These are phyloP conservation scores for Connochaetes taurinus DNA, from an alignment of 2,113 vertebrate genomes.

Conservation along the genomic window DNA sequence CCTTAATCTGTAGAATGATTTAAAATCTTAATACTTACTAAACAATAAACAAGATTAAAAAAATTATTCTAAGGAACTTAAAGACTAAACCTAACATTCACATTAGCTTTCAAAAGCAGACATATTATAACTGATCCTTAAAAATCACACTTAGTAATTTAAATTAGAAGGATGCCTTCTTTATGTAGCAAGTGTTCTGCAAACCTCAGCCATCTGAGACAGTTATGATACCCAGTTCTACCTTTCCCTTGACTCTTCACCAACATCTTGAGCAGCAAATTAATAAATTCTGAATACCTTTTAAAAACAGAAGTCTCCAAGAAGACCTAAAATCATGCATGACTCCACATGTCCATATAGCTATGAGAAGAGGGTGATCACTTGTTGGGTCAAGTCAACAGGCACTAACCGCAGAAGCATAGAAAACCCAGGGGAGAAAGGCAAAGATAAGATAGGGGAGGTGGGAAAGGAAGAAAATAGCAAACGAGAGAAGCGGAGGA, in stretches of 20 bases:
- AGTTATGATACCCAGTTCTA: background rate
- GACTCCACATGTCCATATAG: background rate
- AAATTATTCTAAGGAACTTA: constrained; percentile 35
- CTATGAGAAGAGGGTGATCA: background rate
- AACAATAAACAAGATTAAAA: constrained; percentile 48
- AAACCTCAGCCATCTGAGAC: background rate
- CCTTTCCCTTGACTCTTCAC: background rate
- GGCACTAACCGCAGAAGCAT: background rate
- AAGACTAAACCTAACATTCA: constrained; percentile 38
- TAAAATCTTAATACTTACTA: constrained; percentile 49
- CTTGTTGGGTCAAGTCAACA: background rate
- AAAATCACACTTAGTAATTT: constrained; percentile 18
- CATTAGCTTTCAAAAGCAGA: constrained; percentile 29
- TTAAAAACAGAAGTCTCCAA: background rate
- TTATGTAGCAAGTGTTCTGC: background rate
- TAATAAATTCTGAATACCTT: background rate
- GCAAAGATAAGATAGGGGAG: background rate
- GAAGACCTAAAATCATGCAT: background rate
- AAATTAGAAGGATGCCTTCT: background rate
- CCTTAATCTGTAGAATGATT: constrained; percentile 46
- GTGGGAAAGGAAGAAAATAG: accelerated
- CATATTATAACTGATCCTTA: background rate
- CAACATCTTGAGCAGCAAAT: background rate
- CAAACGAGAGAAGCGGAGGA: background rate
- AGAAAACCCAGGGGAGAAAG: background rate